Percentiles rank a stretch among this genome's conserved stretches.
These are phyloP conservation scores for Nicator chloris DNA, from an alignment of 2,113 vertebrate species.

Conservation along the genomic window DNA sequence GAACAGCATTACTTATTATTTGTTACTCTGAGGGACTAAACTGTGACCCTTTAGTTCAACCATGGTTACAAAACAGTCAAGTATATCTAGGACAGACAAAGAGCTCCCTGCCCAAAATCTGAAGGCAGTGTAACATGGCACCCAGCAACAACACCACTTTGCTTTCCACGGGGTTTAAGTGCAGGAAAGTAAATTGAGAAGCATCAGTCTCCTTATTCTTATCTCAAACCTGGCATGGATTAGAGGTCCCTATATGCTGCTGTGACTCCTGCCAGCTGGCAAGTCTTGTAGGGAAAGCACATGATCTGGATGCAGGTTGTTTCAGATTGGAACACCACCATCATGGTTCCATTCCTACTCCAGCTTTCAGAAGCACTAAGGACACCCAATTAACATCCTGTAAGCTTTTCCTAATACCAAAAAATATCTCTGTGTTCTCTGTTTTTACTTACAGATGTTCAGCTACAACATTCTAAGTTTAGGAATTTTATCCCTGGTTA, in stretches of 20 bases:
- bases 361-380: background rate
- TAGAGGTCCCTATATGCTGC: background rate
- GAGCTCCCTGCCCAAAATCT: background rate
- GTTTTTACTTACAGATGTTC: background rate
- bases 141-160: background rate
- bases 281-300: background rate
- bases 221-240: background rate
- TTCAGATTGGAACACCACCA: background rate
- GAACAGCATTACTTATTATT: background rate
- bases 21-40: background rate
- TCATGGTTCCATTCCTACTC: background rate
- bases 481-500: background rate
- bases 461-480: background rate
- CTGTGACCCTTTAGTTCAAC: background rate
- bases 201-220: background rate
- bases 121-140: background rate
- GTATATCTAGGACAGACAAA: background rate
- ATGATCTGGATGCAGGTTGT: background rate
- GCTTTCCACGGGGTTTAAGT: background rate
- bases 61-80: background rate
- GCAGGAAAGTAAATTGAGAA: background rate
- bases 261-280: background rate
- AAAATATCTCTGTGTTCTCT: background rate
- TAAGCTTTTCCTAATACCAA: background rate
- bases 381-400: background rate